These are phyloP conservation scores for Homarus gammarus DNA, from an alignment of 2,888 invertebrate genomes.

Conservation along the genomic window DNA sequence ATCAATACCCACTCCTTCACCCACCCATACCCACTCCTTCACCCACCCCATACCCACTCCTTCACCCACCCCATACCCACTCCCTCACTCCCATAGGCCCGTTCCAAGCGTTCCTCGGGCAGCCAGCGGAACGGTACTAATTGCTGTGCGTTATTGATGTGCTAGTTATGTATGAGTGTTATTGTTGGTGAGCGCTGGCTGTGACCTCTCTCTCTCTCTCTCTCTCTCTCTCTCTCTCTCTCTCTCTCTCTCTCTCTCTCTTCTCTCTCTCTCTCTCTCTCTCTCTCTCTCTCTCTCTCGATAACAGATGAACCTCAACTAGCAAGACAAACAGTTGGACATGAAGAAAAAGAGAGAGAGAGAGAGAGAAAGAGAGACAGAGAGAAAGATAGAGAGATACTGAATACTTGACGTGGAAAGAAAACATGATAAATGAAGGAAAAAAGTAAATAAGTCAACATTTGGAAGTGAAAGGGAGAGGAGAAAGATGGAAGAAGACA, in stretches of 20 bases:
- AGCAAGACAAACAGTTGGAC: no score
- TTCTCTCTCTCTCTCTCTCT: no score
- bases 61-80: background rate
- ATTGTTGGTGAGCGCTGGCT: background rate
- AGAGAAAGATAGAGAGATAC: background rate
- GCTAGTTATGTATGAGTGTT: slow-evolving; percentile 32
- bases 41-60: background rate
- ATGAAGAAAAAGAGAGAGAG: background rate
- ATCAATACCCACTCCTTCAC: no score
- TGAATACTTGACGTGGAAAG: no score
- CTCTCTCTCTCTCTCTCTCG: no score
- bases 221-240: no score
- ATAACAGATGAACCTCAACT: slow-evolving; percentile 6
- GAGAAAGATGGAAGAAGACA: background rate
- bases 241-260: no score
- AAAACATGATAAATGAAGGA: no score
- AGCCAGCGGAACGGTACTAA: slow-evolving; percentile 22
- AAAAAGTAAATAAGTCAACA: no score
- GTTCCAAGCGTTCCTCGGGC: background rate
- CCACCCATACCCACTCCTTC: no score
- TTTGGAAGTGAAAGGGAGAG: background rate
- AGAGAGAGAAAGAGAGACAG: no score
- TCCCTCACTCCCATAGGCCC: background rate
- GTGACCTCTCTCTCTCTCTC: no score
- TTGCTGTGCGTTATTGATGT: slow-evolving; percentile 50